phyloP scores from a whole-genome alignment of 2,113 vertebrate genomes.

The Anarhynchus alexandrinus region DNA sequence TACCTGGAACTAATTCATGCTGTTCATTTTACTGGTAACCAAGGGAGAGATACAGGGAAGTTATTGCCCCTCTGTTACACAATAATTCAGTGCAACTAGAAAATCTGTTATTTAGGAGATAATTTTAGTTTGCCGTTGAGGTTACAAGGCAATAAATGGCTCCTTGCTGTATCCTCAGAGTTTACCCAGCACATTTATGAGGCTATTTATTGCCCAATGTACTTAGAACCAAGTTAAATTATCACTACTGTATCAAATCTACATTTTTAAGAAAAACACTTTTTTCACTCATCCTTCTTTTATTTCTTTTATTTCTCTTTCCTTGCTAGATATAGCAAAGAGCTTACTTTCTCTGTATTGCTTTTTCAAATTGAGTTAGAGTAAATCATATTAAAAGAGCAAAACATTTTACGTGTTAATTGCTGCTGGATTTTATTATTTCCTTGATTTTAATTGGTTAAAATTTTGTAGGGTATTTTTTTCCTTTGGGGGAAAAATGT shows the following conservation, averaged over 20 bases:
- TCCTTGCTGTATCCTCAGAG: conserved; percentile 55
- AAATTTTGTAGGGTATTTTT: background rate
- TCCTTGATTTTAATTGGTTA: conserved; percentile 31
- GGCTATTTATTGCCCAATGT: conserved; percentile 37
- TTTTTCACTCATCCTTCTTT: conserved; percentile 35
- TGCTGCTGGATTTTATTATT: conserved; percentile 18
- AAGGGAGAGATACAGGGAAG: conserved; percentile 62
- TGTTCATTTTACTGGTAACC: conserved; percentile 60
- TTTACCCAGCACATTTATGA: conserved; percentile 65
- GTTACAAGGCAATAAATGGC: conserved; percentile 69
- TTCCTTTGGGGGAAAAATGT: background rate
- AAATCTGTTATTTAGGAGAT: conserved; percentile 74
- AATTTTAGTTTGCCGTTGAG: conserved; percentile 65
- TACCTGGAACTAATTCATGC: conserved; percentile 42
- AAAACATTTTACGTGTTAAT: conserved; percentile 44
- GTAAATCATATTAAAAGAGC: background rate
- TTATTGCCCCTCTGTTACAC: conserved; percentile 48
- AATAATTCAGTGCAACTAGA: conserved; percentile 68
- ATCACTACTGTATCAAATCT: conserved; percentile 34
- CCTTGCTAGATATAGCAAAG: background rate
- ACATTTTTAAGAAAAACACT: background rate
- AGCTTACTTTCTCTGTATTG: background rate
- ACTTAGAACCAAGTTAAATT: conserved; percentile 58
- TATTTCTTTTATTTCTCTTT: conserved; percentile 35
- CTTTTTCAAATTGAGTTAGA: background rate